phyloP scores from a whole-genome alignment of 2,113 vertebrate genomes.

The Rhynchomys soricoides region DNA sequence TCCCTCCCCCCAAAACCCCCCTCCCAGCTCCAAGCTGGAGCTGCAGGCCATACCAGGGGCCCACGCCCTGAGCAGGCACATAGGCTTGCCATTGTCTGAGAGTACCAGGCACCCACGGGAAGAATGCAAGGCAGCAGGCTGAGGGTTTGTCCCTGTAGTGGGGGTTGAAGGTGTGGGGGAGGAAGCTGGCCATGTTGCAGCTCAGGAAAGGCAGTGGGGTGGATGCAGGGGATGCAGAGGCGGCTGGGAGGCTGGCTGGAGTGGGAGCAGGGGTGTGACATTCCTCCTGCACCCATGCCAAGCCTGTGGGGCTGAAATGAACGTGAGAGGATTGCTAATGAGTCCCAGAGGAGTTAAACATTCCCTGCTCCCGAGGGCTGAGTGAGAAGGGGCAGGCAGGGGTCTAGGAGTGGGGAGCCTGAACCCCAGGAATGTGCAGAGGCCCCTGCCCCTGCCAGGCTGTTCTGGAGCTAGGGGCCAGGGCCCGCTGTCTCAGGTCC shows the following conservation, averaged over 20 bases:
- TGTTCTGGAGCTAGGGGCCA: constrained; percentile 5
- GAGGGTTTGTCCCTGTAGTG: neutral
- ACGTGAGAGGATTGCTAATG: constrained; percentile 82
- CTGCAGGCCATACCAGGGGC: constrained; percentile 73
- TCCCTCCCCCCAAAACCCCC: constrained; percentile 12
- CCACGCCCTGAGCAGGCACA: constrained; percentile 69
- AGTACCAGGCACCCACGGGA: constrained; percentile 74
- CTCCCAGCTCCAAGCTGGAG: neutral
- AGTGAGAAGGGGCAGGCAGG: neutral
- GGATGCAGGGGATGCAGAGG: neutral
- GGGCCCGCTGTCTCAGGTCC: neutral
- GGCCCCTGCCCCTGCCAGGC: neutral
- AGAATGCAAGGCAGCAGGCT: constrained; percentile 72
- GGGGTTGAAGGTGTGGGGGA: neutral
- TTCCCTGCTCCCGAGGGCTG: constrained; percentile 67
- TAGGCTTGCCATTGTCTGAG: constrained; percentile 72
- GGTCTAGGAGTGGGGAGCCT: neutral
- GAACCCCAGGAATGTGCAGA: constrained; percentile 70
- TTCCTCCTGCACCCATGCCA: constrained; percentile 61
- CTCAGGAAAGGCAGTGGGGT: constrained; percentile 28
- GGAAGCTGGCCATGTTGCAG: neutral
- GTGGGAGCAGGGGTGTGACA: constrained; percentile 48
- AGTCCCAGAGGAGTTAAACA: constrained; percentile 77
- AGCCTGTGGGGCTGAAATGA: neutral
- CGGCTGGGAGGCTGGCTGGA: neutral